phyloP scores from a whole-genome alignment of 2,888 invertebrate species.

The Ectropis crepuscularia region DNA sequence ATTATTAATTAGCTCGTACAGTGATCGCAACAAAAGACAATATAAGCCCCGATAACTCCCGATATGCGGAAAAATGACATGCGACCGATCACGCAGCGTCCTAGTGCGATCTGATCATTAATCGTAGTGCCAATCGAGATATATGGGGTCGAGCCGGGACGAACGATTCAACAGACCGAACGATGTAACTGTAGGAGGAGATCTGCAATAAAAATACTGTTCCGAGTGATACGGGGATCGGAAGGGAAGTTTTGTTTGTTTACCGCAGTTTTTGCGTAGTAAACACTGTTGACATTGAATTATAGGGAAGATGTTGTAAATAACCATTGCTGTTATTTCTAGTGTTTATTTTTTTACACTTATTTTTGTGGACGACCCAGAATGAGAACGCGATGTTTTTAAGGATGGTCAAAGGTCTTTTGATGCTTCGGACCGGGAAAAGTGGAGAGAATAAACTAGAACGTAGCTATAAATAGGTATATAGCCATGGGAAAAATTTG shows the following conservation, averaged over 20 bases:
- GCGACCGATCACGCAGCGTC: background rate
- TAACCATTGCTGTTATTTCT: background rate
- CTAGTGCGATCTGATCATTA: slow-evolving; percentile 24
- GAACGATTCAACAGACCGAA: slow-evolving; percentile 34
- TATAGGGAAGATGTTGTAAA: background rate
- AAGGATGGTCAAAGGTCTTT: no score
- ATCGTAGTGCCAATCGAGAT: slow-evolving; percentile 34
- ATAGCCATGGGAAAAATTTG: no score
- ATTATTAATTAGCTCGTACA: no score
- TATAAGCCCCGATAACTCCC: background rate
- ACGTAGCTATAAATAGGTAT: no score
- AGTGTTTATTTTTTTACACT: background rate
- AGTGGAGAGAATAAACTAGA: no score
- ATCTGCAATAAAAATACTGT: slow-evolving; percentile 29
- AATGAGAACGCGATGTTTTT: no score
- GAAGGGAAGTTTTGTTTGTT: slow-evolving; percentile 25
- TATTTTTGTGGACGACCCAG: no score
- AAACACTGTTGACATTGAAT: slow-evolving; percentile 3
- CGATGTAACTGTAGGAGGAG: slow-evolving; percentile 23
- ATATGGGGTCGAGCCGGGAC: slow-evolving; percentile 36
- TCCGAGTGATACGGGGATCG: slow-evolving; percentile 22
- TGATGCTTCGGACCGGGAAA: no score
- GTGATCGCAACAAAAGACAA: background rate
- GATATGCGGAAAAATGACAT: background rate
- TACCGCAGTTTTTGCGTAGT: slow-evolving; percentile 15